These are phyloP conservation scores for Dipodomys stephensi DNA, from an alignment of 2,113 vertebrate species.

Conservation along the genomic window DNA sequence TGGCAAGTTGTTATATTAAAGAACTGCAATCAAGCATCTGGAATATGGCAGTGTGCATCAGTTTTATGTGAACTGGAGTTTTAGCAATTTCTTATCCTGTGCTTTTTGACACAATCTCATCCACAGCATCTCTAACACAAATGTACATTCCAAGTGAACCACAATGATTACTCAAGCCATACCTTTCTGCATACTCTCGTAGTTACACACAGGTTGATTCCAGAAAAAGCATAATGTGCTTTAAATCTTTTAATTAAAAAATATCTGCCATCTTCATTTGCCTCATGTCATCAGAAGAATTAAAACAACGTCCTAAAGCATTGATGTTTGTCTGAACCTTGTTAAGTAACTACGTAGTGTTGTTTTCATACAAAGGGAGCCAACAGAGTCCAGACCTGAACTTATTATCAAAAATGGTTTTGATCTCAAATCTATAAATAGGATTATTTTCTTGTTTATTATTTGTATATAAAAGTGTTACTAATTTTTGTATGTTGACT, in stretches of 20 bases:
- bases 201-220: slow-evolving; percentile 41
- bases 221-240: slow-evolving; percentile 38
- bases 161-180: slow-evolving; percentile 38
- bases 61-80: slow-evolving; percentile 82
- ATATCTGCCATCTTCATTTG: slow-evolving; percentile 64
- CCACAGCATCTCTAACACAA: slow-evolving; percentile 65
- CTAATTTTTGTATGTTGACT: background rate
- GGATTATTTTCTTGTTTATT: background rate
- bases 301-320: slow-evolving; percentile 77
- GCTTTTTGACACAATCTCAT: slow-evolving; percentile 80
- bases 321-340: slow-evolving; percentile 67
- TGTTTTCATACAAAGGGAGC: slow-evolving; percentile 60
- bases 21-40: slow-evolving; percentile 87
- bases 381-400: slow-evolving; percentile 40
- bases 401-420: too few species aligned
- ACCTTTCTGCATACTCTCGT: slow-evolving; percentile 45
- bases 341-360: slow-evolving; percentile 66
- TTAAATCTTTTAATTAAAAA: slow-evolving; percentile 66
- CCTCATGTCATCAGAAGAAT: slow-evolving; percentile 56
- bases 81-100: slow-evolving; percentile 83
- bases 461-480: background rate
- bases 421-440: background rate
- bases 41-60: slow-evolving; percentile 81
- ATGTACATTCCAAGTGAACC: slow-evolving; percentile 59
- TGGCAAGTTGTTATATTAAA: slow-evolving; percentile 84